Conservation (phyloP, 1,140 invertebrate genomes). For the Aphelenchoides fujianensis region DNA sequence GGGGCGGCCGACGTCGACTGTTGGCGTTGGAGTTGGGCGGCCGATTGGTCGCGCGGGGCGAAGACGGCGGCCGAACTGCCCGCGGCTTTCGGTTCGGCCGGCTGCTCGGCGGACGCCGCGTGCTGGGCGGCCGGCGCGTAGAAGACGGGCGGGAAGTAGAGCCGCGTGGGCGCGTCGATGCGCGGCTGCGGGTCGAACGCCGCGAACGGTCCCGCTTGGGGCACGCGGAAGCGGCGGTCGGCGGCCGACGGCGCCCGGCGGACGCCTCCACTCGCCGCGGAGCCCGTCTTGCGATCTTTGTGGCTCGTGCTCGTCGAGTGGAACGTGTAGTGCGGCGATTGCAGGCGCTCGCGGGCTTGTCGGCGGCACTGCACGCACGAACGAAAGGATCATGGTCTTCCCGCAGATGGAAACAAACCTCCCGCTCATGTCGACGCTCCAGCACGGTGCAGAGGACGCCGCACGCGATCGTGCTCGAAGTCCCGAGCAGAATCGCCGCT, state of each 20-base stretch:
- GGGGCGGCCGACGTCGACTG: too few species aligned
- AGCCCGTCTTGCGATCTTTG: not conserved
- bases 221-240: not conserved
- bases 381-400: not conserved
- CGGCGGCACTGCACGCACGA: not conserved
- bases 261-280: not conserved
- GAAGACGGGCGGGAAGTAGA: not conserved
- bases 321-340: not conserved
- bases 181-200: not conserved
- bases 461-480: not conserved
- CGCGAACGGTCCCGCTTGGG: not conserved
- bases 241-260: not conserved
- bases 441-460: not conserved
- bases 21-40: too few species aligned
- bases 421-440: too few species aligned
- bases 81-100: too few species aligned
- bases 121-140: too few species aligned
- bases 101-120: too few species aligned
- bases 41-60: too few species aligned
- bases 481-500: not conserved
- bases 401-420: not conserved
- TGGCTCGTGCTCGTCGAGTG: not conserved
- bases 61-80: too few species aligned
- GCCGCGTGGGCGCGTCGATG: not conserved
- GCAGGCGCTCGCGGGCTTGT: not conserved